phyloP scores from a whole-genome alignment of 2,113 vertebrate genomes.

The Eclectus roratus region DNA sequence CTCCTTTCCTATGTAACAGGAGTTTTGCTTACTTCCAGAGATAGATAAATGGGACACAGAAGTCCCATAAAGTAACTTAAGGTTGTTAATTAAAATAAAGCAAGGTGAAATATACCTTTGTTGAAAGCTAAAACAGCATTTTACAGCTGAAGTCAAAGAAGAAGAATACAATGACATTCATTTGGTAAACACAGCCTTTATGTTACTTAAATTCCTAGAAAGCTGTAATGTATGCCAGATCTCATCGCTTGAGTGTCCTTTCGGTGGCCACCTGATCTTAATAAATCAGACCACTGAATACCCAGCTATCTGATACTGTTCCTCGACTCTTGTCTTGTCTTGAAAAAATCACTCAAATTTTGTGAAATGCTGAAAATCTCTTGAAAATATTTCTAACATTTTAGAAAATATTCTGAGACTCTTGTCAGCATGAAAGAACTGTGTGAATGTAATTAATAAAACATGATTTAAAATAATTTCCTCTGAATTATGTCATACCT shows the following conservation, averaged over 20 bases:
- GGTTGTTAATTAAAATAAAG: neutral
- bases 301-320: neutral
- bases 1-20: neutral
- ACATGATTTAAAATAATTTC: slow-evolving; percentile 2
- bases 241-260: neutral
- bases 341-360: neutral
- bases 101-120: neutral
- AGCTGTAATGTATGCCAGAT: neutral
- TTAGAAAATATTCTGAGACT: neutral
- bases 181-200: neutral
- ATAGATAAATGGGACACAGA: rapidly evolving
- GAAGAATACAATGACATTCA: neutral
- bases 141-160: neutral
- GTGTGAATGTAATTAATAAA: neutral
- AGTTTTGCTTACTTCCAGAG: neutral
- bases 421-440: neutral
- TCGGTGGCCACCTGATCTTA: neutral
- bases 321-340: neutral
- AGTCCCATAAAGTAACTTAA: neutral
- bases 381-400: slow-evolving; percentile 23
- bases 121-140: neutral
- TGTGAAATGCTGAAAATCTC: slow-evolving; percentile 19
- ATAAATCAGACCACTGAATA: neutral
- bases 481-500: neutral
- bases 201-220: neutral